A percentile compares a stretch with the other conserved stretches of the same genome.
Conservation (phyloP, 1,140 invertebrate genomes). For the Drosophila arizonae region DNA sequence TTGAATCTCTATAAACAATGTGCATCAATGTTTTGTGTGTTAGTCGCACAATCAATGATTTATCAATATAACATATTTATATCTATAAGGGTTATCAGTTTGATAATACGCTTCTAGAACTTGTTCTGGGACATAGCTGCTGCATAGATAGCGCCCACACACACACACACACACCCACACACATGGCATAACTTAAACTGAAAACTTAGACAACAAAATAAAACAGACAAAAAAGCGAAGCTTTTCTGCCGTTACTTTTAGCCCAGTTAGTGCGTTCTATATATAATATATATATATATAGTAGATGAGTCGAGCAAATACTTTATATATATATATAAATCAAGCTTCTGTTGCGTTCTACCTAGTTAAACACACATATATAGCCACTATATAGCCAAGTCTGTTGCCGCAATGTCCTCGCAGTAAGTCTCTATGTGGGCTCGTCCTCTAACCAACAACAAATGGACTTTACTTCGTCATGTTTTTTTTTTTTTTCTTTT, state of each 20-base stretch:
- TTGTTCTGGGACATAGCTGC: constrained; percentile 21
- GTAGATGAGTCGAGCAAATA: constrained; percentile 64
- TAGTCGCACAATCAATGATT: constrained; percentile 58
- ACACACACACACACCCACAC: constrained; percentile 32
- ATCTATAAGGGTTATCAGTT: constrained; percentile 25
- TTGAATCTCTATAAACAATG: constrained; percentile 36
- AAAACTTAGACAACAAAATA: constrained; percentile 17
- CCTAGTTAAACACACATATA: constrained; percentile 40
- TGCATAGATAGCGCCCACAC: constrained; percentile 28
- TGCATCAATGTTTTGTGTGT: constrained; percentile 64
- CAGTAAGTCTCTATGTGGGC: constrained; percentile 67
- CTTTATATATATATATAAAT: constrained; percentile 34
- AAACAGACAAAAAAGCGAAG: constrained; percentile 48
- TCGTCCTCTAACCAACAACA: constrained; percentile 32
- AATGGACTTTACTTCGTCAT: constrained; percentile 22
- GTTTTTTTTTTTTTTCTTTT: not conserved
- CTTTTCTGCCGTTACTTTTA: constrained; percentile 73
- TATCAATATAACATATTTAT: constrained; percentile 31
- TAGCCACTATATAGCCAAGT: constrained; percentile 24
- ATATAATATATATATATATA: constrained; percentile 39
- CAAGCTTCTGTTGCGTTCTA: constrained; percentile 72
- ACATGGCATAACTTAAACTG: constrained; percentile 15
- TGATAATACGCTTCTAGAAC: constrained; percentile 39
- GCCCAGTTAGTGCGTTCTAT: constrained; percentile 71
- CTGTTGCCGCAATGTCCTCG: constrained; percentile 47